phyloP scores from a whole-genome alignment of 2,797 vertebrate genomes.

The Sternotherus odoratus region DNA sequence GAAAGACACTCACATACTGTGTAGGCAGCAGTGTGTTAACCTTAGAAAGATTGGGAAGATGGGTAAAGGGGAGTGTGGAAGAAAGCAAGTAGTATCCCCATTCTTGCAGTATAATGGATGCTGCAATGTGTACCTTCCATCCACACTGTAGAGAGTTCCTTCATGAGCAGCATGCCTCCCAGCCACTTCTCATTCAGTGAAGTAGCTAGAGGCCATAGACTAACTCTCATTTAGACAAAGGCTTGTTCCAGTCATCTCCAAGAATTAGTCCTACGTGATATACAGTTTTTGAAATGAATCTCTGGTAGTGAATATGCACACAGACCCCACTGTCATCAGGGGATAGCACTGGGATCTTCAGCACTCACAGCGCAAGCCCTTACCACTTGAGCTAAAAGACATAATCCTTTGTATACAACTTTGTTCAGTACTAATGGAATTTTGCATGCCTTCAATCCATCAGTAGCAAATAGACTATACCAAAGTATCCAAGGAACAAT shows the following conservation, averaged over 20 bases:
- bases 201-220: neutral
- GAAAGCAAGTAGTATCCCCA: neutral
- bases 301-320: neutral
- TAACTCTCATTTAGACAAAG: neutral
- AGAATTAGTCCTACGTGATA: neutral
- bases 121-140: neutral
- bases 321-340: neutral
- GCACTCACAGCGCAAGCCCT: accelerated
- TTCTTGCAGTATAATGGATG: neutral
- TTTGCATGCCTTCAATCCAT: neutral
- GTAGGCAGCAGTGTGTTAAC: neutral
- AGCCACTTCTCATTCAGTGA: neutral
- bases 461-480: neutral
- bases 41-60: neutral
- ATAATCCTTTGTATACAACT: neutral
- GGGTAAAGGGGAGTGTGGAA: neutral
- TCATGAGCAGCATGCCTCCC: neutral
- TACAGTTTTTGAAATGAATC: neutral
- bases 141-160: neutral
- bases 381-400: neutral
- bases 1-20: neutral
- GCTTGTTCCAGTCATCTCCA: neutral
- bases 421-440: neutral
- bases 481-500: neutral
- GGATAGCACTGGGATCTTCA: neutral